These are phyloP conservation scores for Eupleurogrammus muticus DNA, from an alignment of 2,797 vertebrate species.

Conservation along the genomic window DNA sequence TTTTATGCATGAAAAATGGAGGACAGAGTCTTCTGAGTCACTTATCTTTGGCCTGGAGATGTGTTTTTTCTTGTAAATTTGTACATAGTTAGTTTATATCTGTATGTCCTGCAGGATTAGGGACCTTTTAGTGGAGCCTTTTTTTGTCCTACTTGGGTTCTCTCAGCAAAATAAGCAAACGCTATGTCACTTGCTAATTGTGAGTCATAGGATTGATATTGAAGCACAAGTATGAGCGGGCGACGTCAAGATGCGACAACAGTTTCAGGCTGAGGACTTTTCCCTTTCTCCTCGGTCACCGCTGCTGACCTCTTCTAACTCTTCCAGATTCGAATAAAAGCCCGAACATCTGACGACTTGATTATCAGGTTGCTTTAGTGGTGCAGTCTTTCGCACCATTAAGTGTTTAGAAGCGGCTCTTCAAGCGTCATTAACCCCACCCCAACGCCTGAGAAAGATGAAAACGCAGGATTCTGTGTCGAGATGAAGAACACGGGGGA, in stretches of 20 bases:
- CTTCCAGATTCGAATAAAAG: no score
- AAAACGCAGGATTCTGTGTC: slow-evolving; percentile 29
- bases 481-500: slow-evolving; percentile 21
- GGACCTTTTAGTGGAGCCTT: slow-evolving; percentile 33
- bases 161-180: slow-evolving; percentile 30
- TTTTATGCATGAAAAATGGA: slow-evolving; percentile 16
- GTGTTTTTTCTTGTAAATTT: slow-evolving; percentile 67
- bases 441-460: slow-evolving; percentile 21
- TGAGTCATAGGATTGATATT: slow-evolving; percentile 41
- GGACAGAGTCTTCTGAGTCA: slow-evolving; percentile 22
- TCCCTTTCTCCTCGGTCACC: not conserved
- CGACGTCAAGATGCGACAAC: slow-evolving; percentile 37
- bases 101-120: slow-evolving; percentile 41
- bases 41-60: slow-evolving; percentile 38
- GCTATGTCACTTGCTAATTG: slow-evolving; percentile 41
- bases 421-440: slow-evolving; percentile 34
- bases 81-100: slow-evolving; percentile 62
- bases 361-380: slow-evolving; percentile 45
- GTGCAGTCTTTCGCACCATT: slow-evolving; percentile 40
- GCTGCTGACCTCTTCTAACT: slow-evolving; percentile 39
- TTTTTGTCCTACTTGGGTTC: slow-evolving; percentile 41
- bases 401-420: slow-evolving; percentile 47
- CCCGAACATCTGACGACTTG: slow-evolving; percentile 42
- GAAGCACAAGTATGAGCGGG: slow-evolving; percentile 39
- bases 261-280: slow-evolving; percentile 28